Base-by-base conservation (phyloP, 2,888 invertebrate genomes). In the Zaprionus obscuricornis region DNA sequence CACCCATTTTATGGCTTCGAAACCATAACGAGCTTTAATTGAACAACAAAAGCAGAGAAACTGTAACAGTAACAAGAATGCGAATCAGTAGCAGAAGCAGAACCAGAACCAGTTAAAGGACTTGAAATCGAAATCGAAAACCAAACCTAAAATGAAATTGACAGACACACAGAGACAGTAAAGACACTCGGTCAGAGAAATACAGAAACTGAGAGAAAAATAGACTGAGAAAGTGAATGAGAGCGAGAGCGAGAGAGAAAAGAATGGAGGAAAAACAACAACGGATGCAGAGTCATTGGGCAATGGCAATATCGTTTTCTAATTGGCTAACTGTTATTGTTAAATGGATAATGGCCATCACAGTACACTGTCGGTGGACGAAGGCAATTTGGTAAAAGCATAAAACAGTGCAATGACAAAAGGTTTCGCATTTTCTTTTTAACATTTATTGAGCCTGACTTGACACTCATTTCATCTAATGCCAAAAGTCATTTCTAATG, bases 271-370 rank as follows among this genome's bases (percentile, higher is more conserved):
- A 2, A 37, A 20, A 27, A 11, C 22, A 34, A 18, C 40, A 55
- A 43, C 71, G 51, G 42, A 42, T 47, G 33, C 66, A 42, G 37
- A 50, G 18, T 37, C 70, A 58, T 52, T 20, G 65, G 18, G 50
- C 27, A 47, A 31, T 47, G 55, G 40, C 65, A 60, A 74, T 60
- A 71, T 56, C 64, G 62, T 52, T 72, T 68, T 78, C 64, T 79
- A 79, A 79, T 79, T 78, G 85, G 74, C 68, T 64, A 82, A 71
- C 79, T 63, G 79, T 82, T 69, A 78, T 82, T 71, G 74, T 69
- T 71, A 82, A 78, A 71, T 64, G 82, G 66, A 67, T 66, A 74
- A 77, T 66, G 46, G 68, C 46, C 59, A 56, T 22, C 27, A 42
- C 37, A 16, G 29, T 31, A 69, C n/a, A n/a, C n/a, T n/a, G n/a